Conservation (phyloP, 1,140 invertebrate genomes). For the Zaprionus vittiger region DNA sequence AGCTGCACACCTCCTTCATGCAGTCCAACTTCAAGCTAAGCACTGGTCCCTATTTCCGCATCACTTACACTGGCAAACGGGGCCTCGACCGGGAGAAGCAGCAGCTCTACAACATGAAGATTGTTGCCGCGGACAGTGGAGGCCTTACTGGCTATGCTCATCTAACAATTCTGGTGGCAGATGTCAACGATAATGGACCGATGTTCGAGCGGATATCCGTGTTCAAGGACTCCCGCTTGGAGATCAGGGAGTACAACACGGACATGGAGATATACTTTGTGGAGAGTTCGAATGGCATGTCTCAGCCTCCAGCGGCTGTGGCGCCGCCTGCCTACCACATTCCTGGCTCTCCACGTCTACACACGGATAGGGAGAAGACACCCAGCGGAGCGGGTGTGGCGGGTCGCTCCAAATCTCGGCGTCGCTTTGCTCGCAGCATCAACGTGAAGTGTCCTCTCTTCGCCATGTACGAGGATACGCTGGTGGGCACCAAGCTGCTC, state of each 20-base stretch:
- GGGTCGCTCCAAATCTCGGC: conserved; percentile 52
- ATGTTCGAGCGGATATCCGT: conserved; percentile 88
- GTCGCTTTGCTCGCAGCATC: conserved; percentile 43
- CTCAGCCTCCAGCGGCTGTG: conserved; percentile 71
- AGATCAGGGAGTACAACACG: conserved; percentile 87
- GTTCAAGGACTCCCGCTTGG: conserved; percentile 87
- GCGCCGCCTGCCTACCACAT: conserved; percentile 71
- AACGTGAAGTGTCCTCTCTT: conserved; percentile 86
- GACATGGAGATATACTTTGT: conserved; percentile 86
- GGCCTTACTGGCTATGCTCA: conserved; percentile 90
- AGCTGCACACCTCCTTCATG: conserved; percentile 77
- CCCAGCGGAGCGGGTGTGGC: conserved; percentile 16
- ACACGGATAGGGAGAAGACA: conserved; percentile 42
- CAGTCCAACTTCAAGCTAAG: conserved; percentile 70
- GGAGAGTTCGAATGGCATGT: conserved; percentile 67
- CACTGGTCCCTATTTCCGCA: conserved; percentile 69
- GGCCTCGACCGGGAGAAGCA: conserved; percentile 91
- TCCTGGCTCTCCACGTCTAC: conserved; percentile 69
- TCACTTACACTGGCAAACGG: conserved; percentile 84
- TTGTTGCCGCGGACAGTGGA: conserved; percentile 91
- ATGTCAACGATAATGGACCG: conserved; percentile 94
- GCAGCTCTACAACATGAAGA: conserved; percentile 88
- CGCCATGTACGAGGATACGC: conserved; percentile 91
- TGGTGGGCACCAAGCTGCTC: conserved; percentile 90
- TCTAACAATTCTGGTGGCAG: conserved; percentile 89